Conservation (phyloP, 2,888 invertebrate species). For the Galeopsomyia nigrocyanea region DNA sequence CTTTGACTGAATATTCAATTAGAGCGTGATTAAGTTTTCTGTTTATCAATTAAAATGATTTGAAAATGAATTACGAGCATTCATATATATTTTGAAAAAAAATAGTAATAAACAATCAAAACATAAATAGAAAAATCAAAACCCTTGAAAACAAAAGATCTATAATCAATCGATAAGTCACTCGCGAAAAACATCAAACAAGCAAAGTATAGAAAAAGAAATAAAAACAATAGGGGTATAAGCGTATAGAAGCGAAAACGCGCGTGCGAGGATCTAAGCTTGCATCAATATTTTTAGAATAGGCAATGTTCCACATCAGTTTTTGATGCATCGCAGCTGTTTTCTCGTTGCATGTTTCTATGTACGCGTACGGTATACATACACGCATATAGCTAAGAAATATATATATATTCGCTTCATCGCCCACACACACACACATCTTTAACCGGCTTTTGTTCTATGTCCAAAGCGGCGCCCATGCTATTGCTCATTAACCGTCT, state of each 20-base stretch:
- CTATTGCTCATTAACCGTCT: background rate
- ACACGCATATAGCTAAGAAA: no score
- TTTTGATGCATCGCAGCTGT: conserved; percentile 40
- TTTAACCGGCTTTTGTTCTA: background rate
- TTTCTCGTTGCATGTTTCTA: background rate
- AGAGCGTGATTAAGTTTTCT: no score
- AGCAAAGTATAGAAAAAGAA: background rate
- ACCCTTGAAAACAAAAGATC: no score
- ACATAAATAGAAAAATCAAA: no score
- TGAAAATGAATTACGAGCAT: no score
- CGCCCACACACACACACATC: background rate
- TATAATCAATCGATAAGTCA: no score
- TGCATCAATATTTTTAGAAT: conserved; percentile 48
- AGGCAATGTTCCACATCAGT: conserved; percentile 44
- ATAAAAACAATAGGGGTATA: background rate
- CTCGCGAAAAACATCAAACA: background rate
- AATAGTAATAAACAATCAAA: no score
- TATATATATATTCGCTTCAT: no score
- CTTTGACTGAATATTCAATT: no score
- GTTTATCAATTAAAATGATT: no score
- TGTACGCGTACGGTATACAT: no score
- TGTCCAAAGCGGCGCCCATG: background rate
- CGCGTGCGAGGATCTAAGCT: conserved; percentile 25
- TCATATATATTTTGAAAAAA: no score
- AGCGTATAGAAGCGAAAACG: background rate